Evolutionary conservation across 2,797 vertebrate species (phyloP), one percentile per base, ranked within the genome.

Genomic region (Sylvia borin): DNA sequence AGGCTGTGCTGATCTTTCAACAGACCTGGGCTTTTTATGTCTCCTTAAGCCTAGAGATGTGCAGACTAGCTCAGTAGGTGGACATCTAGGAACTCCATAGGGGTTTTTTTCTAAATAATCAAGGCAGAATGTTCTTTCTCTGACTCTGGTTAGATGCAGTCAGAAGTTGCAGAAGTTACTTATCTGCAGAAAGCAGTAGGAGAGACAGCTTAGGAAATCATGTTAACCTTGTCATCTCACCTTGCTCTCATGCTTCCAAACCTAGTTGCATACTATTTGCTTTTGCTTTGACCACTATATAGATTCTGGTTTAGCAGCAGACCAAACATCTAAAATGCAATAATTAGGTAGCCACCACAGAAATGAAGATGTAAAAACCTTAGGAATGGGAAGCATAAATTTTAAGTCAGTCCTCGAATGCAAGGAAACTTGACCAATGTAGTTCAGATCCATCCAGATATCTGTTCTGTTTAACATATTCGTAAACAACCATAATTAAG

Each of bases 41-140:
- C 15, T 81, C 54, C 53, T 60, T 65, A 50, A 67, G 18, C 34
- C 34, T n/a, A 38, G 11, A 40, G 11, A 38, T 50, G 31, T 42
- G 32, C 19, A 64, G 40, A 36, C 13, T 29, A 45, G 14, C 13
- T 60, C 53, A 45, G 17, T 24, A 73, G 9, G 45, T 67, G 61
- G 53, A 86, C 26, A 29, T 26, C 21, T 40, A 64, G 15, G n/a
- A 71, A 4, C 9, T 19, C 27, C 16, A 20, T 58, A 24, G 7
- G 7, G 0, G 0, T 13, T 40, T 40, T 58, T 42, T 21, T 1
- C 6, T 32, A 25, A 40, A 2, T 43, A 70, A 47, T 36, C 20
- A 36, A 42, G 12, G 8, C 32, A 32, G 25, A 81, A 72, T 67
- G 24, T 19, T 87, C 25, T 71, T 78, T 27, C 58, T 65, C 31